Conservation (phyloP, 1,140 invertebrate species). For the Brachystomella parvula region DNA sequence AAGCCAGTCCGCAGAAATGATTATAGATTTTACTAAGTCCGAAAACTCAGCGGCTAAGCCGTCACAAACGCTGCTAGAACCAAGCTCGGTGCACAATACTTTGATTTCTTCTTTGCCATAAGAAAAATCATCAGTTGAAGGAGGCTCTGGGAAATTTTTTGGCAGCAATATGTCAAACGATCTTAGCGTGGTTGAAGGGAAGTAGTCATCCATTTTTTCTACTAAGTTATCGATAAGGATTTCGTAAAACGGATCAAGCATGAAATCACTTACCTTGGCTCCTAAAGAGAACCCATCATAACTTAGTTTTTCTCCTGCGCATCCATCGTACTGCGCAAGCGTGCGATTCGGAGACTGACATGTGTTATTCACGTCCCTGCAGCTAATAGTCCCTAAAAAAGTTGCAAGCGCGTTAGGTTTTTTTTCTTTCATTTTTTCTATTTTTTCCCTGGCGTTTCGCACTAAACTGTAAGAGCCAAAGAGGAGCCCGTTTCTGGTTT, state of each 20-base stretch:
- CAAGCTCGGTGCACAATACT: neutral
- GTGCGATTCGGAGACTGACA: neutral
- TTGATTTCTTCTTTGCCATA: neutral
- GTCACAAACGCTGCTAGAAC: neutral
- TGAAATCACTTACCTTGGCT: neutral
- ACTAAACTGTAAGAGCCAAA: neutral
- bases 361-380: neutral
- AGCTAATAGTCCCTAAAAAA: neutral
- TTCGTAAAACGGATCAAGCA: neutral
- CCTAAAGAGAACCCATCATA: neutral
- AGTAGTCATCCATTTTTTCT: neutral
- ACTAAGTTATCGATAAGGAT: neutral
- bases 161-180: neutral
- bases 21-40: neutral
- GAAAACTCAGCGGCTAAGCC: neutral
- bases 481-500: no score
- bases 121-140: neutral
- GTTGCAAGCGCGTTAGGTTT: neutral
- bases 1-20: neutral
- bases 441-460: neutral
- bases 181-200: neutral
- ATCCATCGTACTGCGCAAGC: neutral
- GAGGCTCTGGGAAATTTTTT: neutral
- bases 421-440: neutral
- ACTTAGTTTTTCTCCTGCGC: neutral